A percentile compares a stretch with the other conserved stretches of the same genome.
Conservation (phyloP, 53 echinoderm and acorn worm genomes). For the Temnopleurus reevesii region DNA sequence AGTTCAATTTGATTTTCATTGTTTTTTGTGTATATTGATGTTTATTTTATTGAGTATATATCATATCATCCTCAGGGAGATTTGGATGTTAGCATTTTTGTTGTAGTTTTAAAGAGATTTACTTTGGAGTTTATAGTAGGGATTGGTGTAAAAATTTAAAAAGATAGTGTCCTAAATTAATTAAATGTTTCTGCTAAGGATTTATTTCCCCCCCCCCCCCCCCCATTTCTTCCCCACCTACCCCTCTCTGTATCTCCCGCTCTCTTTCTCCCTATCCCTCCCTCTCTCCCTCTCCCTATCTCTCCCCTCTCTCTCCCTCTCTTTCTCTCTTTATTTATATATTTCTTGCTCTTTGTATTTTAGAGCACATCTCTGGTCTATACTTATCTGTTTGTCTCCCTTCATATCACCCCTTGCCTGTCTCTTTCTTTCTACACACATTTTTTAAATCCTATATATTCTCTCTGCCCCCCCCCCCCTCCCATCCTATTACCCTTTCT, state of each 20-base stretch:
- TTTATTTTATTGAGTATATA: background rate
- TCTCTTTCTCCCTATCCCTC: background rate
- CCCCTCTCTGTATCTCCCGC: background rate
- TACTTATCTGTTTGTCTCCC: too few species aligned
- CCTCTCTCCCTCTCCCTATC: background rate
- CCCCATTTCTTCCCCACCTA: background rate
- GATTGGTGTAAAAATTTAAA: background rate
- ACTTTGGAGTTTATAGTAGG: too few species aligned
- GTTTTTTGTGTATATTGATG: background rate
- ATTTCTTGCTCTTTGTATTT: too few species aligned
- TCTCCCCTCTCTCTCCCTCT: background rate
- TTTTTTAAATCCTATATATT: too few species aligned
- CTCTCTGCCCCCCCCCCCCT: too few species aligned
- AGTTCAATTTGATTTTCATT: conserved; percentile 21
- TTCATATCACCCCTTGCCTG: too few species aligned
- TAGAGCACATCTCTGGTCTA: too few species aligned
- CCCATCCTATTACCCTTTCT: too few species aligned
- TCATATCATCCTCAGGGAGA: conserved; percentile 23
- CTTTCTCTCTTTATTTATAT: background rate
- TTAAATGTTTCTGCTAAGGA: background rate
- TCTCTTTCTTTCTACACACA: too few species aligned
- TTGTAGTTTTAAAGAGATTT: too few species aligned
- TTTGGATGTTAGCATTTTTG: background rate
- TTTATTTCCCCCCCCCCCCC: background rate
- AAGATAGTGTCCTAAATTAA: background rate